These are phyloP conservation scores for Leucania comma DNA, from an alignment of 2,888 invertebrate genomes.

Conservation along the genomic window DNA sequence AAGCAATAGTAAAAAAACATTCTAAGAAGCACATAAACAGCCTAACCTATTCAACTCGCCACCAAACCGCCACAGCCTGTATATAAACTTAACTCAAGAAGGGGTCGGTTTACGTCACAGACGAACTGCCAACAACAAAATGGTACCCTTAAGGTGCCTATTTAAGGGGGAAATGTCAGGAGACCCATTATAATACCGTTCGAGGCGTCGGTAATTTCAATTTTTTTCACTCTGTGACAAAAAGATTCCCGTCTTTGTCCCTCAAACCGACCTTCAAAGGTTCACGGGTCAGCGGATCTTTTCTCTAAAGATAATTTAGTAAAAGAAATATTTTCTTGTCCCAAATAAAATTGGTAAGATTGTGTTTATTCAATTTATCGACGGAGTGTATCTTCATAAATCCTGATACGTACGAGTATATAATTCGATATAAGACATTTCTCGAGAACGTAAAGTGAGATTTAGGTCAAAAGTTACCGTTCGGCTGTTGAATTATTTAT, in stretches of 20 bases:
- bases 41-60: too few relatives aligned
- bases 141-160: slow-evolving; percentile 58
- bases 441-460: slow-evolving; percentile 39
- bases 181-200: slow-evolving; percentile 63
- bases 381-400: slow-evolving; percentile 29
- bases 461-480: slow-evolving; percentile 36
- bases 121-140: slow-evolving; percentile 61
- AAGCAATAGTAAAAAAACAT: too few relatives aligned
- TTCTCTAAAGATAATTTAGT: slow-evolving; percentile 71
- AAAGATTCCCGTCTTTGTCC: slow-evolving; percentile 70
- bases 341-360: slow-evolving; percentile 60
- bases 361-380: slow-evolving; percentile 65
- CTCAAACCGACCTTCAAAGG: slow-evolving; percentile 64
- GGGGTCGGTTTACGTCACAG: slow-evolving; percentile 57
- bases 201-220: slow-evolving; percentile 66
- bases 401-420: slow-evolving; percentile 35
- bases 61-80: too few relatives aligned
- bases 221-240: slow-evolving; percentile 59
- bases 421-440: slow-evolving; percentile 50
- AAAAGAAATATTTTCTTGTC: slow-evolving; percentile 62
- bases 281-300: slow-evolving; percentile 68
- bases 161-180: slow-evolving; percentile 67
- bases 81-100: slow-evolving; percentile 56
- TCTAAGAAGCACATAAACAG: too few relatives aligned
- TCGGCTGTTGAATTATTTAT: slow-evolving; percentile 60